Evolutionary conservation across 2,113 vertebrate genomes (phyloP), one percentile per base, ranked within the genome.

Genomic region (Gymnobelideus leadbeateri): DNA sequence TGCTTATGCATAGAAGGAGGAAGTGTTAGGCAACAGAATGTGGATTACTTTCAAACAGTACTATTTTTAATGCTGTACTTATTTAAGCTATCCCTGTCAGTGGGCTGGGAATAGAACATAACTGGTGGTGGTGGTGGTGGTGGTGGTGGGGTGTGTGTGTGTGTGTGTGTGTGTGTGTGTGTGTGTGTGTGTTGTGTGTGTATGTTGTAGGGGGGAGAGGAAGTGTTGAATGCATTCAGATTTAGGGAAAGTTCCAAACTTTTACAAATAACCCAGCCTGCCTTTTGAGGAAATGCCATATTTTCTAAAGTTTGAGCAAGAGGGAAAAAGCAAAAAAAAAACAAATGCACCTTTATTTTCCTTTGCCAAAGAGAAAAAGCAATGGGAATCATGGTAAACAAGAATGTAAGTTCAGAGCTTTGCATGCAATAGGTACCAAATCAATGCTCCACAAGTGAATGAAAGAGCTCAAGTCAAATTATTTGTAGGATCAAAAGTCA

Each of bases 271-370:
- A 94, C 31, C 4, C 0, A 55, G 49, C 7, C 19, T 94, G 95
- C 49, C 57, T 96, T 77, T 28, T 95, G 77, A 77, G 26, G 94
- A 94, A 91, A 11, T 26, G 90, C 37, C 77, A 8, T 19, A 10
- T 91, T 95, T 95, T 89, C 89, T 95, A 68, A 89, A 90, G 94
- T 57, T 96, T 95, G n/a, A 43, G n/a, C 16, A 84, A 23, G 68
- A 84, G 68, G 19, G n/a, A 23, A 43, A 43, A 84, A 84, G n/a
- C n/a, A 43, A 43, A 84, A 84, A 84, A 84, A n/a, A 23, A 43
- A 43, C n/a, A 43, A 8, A 43, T 19, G 19, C 68, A 43, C 68
- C 6, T 84, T 84, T 43, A 43, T 84, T 84, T 84, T n/a, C 68
- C 19, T 21, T 16, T 84, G 68, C 68, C n/a, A 43, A 49, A 84